A percentile compares a stretch with the other conserved stretches of the same genome.
Evolutionary conservation across 2,888 invertebrate species (phyloP).

Genomic region (Drosophila mimetica): DNA sequence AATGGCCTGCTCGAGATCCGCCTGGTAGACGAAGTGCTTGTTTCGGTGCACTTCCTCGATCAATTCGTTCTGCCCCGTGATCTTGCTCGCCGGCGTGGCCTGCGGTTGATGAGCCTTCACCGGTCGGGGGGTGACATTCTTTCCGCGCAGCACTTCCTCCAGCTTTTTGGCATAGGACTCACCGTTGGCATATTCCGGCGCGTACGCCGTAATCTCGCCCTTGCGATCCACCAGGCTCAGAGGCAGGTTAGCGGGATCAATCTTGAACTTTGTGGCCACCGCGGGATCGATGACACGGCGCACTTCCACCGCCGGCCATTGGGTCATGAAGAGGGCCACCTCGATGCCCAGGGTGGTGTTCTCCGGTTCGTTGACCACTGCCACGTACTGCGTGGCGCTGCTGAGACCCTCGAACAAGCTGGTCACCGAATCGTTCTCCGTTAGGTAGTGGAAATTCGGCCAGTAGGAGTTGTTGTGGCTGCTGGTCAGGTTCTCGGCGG

Average conservation of each 20-base stretch:
- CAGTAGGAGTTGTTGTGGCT: constrained; percentile 85
- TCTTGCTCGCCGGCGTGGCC: not conserved
- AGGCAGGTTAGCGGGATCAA: constrained; percentile 60
- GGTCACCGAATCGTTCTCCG: constrained; percentile 79
- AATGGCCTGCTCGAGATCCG: constrained; percentile 95
- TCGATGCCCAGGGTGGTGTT: constrained; percentile 85
- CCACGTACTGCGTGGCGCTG: constrained; percentile 85
- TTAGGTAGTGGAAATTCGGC: constrained; percentile 88
- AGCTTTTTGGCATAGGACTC: constrained; percentile 63
- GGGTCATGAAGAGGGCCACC: constrained; percentile 86
- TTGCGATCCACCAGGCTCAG: constrained; percentile 70
- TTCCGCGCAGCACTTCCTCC: constrained; percentile 53
- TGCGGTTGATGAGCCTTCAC: not conserved
- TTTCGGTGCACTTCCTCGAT: constrained; percentile 76
- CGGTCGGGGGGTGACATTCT: constrained; percentile 63
- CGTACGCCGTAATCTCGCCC: constrained; percentile 49
- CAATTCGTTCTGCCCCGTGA: constrained; percentile 35
- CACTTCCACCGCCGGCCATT: constrained; percentile 86
- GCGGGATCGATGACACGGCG: constrained; percentile 85
- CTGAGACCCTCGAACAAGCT: constrained; percentile 86
- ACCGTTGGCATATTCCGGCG: constrained; percentile 81
- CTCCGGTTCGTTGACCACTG: constrained; percentile 88
- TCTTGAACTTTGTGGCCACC: constrained; percentile 71
- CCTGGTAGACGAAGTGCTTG: constrained; percentile 89
- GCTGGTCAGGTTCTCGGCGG: constrained; percentile 85